phyloP scores from a whole-genome alignment of 2,797 vertebrate species.

The Melanotaenia trifasciata region DNA sequence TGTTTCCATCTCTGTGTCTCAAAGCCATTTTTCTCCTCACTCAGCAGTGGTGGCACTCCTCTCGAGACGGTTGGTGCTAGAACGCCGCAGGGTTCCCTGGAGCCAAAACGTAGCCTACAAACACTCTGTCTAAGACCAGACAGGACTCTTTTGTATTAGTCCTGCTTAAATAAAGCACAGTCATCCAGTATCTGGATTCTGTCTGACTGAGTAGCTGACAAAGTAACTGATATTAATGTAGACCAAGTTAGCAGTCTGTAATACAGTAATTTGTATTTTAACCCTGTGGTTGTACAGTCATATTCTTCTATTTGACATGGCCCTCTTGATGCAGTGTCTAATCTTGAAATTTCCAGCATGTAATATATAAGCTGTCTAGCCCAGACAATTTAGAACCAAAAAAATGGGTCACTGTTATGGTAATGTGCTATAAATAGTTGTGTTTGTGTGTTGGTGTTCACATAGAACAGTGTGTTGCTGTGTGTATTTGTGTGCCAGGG shows the following conservation, averaged over 20 bases:
- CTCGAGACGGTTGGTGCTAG: slow-evolving; percentile 73
- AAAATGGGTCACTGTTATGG: slow-evolving; percentile 78
- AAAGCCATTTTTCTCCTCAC: slow-evolving; percentile 75
- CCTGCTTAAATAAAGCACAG: slow-evolving; percentile 72
- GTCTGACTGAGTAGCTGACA: slow-evolving; percentile 32
- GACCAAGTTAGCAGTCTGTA: slow-evolving; percentile 20
- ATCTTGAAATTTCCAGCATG: slow-evolving; percentile 26
- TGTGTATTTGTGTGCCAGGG: slow-evolving; percentile 51
- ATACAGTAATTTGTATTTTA: slow-evolving; percentile 9
- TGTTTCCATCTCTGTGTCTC: slow-evolving; percentile 68
- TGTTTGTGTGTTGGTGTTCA: slow-evolving; percentile 22
- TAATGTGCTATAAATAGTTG: slow-evolving; percentile 73
- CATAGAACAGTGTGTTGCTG: slow-evolving; percentile 26
- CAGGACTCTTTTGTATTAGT: slow-evolving; percentile 71
- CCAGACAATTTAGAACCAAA: slow-evolving; percentile 62
- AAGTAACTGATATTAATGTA: slow-evolving; percentile 35
- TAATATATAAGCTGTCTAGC: slow-evolving; percentile 36
- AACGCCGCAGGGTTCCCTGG: slow-evolving; percentile 80
- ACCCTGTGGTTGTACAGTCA: slow-evolving; percentile 12
- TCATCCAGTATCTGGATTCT: slow-evolving; percentile 58
- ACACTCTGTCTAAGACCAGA: slow-evolving; percentile 73
- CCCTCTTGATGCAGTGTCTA: slow-evolving; percentile 19
- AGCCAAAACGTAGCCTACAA: slow-evolving; percentile 81
- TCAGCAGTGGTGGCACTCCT: slow-evolving; percentile 72
- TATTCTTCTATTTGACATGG: slow-evolving; percentile 10